These are phyloP conservation scores for Coreius guichenoti DNA, from an alignment of 2,797 vertebrate genomes.

Conservation along the genomic window DNA sequence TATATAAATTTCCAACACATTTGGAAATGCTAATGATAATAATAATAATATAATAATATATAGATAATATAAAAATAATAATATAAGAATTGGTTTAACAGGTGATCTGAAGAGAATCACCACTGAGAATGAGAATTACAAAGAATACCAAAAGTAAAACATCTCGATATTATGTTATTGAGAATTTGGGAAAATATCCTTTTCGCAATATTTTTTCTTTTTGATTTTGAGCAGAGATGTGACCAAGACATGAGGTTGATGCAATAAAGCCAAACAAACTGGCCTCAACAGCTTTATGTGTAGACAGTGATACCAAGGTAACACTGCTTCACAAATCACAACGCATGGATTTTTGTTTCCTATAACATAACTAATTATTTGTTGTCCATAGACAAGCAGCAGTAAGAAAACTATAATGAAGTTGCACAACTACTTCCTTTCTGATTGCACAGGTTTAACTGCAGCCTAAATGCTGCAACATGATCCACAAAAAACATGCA, in stretches of 20 bases:
- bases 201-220: background rate
- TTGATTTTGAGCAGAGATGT: background rate
- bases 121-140: background rate
- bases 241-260: background rate
- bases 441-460: background rate
- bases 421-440: background rate
- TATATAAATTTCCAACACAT: background rate
- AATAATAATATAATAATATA: background rate
- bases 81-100: background rate
- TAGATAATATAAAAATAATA: background rate
- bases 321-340: background rate
- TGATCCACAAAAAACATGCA: background rate
- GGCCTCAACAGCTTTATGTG: background rate
- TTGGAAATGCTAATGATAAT: background rate
- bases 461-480: background rate
- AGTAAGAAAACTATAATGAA: background rate
- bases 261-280: background rate
- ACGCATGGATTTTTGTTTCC: slow-evolving; percentile 1
- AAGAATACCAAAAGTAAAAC: background rate
- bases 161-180: background rate
- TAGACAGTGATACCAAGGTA: background rate
- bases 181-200: background rate
- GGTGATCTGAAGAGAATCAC: background rate
- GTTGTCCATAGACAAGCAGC: background rate
- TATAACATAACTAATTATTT: background rate